Evolutionary conservation across 2,888 invertebrate genomes (phyloP).

Genomic region (Teleiodes luculella): DNA sequence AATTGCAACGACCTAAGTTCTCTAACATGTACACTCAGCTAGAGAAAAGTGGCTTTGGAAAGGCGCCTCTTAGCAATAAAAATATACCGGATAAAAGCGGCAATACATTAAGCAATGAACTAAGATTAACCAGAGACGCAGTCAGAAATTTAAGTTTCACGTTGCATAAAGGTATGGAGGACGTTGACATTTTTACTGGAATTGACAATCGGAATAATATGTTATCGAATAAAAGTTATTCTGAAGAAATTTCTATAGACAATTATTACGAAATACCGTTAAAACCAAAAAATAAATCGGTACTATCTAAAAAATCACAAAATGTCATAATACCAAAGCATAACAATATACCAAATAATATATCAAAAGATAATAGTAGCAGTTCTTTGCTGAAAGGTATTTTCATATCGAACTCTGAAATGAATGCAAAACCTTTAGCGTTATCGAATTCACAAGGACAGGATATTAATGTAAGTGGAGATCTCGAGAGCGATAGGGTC

Average conservation of each 20-base stretch:
- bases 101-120: constrained; percentile 33
- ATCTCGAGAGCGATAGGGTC: constrained; percentile 33
- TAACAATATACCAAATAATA: neutral
- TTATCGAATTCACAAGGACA: constrained; percentile 1
- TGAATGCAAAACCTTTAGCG: constrained; percentile 12
- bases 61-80: constrained; percentile 35
- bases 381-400: constrained; percentile 36
- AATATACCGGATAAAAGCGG: constrained; percentile 24
- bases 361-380: constrained; percentile 22
- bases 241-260: constrained; percentile 31
- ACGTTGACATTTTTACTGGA: neutral
- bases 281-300: neutral
- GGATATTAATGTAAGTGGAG: constrained; percentile 18
- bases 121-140: constrained; percentile 40
- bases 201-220: neutral
- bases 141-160: constrained; percentile 25
- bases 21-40: constrained; percentile 46
- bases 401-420: constrained; percentile 28
- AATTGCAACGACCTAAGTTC: constrained; percentile 45
- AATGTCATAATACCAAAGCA: neutral
- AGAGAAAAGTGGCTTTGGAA: constrained; percentile 35
- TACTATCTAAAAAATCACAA: constrained; percentile 37
- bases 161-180: neutral
- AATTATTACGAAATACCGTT: constrained; percentile 38
- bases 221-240: constrained; percentile 22